phyloP scores from a whole-genome alignment of 2,888 invertebrate genomes.

The Polymixis flavicincta region DNA sequence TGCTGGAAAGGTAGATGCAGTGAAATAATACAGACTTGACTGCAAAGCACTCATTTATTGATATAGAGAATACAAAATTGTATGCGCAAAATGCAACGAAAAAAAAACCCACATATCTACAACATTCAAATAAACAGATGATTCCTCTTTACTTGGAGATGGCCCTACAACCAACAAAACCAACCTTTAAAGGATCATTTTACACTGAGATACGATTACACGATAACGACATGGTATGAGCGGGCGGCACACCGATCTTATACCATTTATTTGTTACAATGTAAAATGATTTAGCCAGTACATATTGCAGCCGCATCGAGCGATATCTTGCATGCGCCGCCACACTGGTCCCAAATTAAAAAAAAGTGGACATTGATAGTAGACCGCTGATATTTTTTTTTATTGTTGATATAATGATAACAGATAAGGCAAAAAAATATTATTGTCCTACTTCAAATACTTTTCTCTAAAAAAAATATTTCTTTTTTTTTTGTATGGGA shows the following conservation, averaged over 20 bases:
- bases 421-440: no score
- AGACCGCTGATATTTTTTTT: no score
- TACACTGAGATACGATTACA: not conserved
- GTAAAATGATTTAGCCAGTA: not conserved
- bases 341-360: no score
- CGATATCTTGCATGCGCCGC: not conserved
- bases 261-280: not conserved
- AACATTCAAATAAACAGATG: not conserved
- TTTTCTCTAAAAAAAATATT: no score
- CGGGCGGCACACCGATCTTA: not conserved
- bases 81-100: not conserved
- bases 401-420: no score
- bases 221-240: not conserved
- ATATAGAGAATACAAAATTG: not conserved
- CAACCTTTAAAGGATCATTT: not conserved
- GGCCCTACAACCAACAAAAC: not conserved
- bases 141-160: not conserved
- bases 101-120: no score
- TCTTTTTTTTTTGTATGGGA: no score
- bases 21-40: conserved; percentile 7
- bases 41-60: conserved; percentile 14
- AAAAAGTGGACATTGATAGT: no score
- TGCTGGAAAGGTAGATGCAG: not conserved
- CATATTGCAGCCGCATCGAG: not conserved
- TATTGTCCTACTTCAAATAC: no score